Evolutionary conservation across 2,797 vertebrate genomes (phyloP).

Genomic region (Gallinago stenura): DNA sequence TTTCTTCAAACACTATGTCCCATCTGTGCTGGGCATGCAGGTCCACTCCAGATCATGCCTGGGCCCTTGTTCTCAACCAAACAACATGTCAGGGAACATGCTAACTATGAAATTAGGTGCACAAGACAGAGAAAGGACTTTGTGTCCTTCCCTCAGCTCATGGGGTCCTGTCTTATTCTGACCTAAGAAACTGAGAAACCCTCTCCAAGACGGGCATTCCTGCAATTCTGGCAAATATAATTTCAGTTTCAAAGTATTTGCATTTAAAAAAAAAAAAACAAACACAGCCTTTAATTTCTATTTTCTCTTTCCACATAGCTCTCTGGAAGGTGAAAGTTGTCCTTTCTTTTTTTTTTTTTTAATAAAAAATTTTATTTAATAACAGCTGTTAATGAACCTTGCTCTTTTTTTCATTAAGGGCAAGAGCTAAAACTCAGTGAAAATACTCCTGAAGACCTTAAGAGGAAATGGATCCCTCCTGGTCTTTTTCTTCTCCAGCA

Average conservation of each 20-base stretch:
- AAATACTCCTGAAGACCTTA: neutral
- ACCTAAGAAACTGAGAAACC: neutral
- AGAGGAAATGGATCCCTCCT: neutral
- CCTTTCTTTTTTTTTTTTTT: neutral
- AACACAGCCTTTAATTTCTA: neutral
- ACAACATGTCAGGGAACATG: rapidly evolving
- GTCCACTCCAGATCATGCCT: neutral
- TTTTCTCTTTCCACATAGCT: neutral
- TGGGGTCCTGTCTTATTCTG: neutral
- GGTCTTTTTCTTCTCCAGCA: neutral
- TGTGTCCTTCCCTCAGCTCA: neutral
- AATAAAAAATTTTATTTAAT: neutral
- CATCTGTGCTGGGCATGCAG: rapidly evolving
- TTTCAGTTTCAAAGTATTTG: neutral
- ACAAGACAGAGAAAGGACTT: neutral
- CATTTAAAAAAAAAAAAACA: neutral
- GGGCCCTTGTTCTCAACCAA: neutral
- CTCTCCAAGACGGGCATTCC: neutral
- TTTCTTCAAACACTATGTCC: rapidly evolving
- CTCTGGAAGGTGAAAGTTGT: neutral
- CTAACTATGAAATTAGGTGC: neutral
- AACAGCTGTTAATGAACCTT: neutral
- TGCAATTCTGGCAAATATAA: neutral
- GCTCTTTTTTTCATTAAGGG: neutral
- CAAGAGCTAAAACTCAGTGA: neutral